A percentile compares a stretch with the other conserved stretches of the same genome.
These are phyloP conservation scores for Sinhomidia bicolor DNA, from an alignment of 2,888 invertebrate species.

Conservation along the genomic window DNA sequence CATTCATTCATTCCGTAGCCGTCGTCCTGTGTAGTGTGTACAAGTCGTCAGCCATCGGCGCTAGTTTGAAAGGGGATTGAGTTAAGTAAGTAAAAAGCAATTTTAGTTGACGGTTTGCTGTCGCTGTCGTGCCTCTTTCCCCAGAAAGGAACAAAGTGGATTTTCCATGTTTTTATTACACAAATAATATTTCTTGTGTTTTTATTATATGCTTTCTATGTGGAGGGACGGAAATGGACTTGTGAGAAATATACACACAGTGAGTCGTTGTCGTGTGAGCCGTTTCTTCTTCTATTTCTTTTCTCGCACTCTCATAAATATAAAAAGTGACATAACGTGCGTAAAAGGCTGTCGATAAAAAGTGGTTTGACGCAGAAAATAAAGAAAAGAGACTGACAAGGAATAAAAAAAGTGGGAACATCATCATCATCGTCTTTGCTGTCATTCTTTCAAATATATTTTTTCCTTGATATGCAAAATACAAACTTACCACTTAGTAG, in stretches of 20 bases:
- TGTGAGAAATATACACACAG: neutral
- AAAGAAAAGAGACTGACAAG: neutral
- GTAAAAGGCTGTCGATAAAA: slow-evolving; percentile 23
- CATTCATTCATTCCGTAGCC: slow-evolving; percentile 30
- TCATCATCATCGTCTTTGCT: neutral
- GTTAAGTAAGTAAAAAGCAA: slow-evolving; percentile 23
- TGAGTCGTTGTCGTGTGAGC: neutral
- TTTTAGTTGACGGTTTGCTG: slow-evolving; percentile 2
- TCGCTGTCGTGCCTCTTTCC: neutral
- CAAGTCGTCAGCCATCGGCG: neutral
- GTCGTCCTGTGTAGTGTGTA: neutral
- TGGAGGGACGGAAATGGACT: neutral
- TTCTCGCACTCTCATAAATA: neutral
- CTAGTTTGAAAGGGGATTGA: neutral
- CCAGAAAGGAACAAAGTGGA: neutral
- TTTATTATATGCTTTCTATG: neutral
- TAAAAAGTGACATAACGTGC: neutral
- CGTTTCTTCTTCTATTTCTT: neutral
- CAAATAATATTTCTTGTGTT: slow-evolving; percentile 41
- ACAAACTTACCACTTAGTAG: too few species aligned
- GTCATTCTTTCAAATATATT: neutral
- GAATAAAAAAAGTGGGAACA: neutral
- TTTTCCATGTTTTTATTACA: slow-evolving; percentile 27
- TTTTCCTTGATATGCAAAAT: neutral
- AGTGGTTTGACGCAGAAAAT: neutral